These are phyloP conservation scores for Temnothorax unifasciatus DNA, from an alignment of 2,888 invertebrate genomes.

Conservation along the genomic window DNA sequence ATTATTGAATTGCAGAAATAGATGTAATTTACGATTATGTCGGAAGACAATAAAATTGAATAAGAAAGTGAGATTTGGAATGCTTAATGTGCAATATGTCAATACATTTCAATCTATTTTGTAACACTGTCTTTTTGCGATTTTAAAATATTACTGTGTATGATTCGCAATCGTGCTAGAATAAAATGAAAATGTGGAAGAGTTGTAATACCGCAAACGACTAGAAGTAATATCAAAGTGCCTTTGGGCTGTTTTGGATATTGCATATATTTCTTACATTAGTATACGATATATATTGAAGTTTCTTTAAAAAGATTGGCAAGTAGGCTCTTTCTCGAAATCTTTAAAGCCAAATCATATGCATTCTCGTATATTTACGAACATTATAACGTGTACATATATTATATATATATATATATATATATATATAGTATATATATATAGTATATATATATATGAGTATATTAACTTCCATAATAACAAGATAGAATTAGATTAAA, in stretches of 20 bases:
- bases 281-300: neutral
- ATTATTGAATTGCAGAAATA: constrained; percentile 8
- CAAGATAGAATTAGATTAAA: neutral
- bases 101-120: neutral
- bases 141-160: neutral
- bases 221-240: neutral
- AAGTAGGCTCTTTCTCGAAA: neutral
- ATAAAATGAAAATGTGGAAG: neutral
- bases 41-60: neutral
- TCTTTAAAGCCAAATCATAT: neutral
- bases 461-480: neutral
- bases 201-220: neutral
- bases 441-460: neutral
- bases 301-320: neutral
- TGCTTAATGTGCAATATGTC: neutral
- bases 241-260: neutral
- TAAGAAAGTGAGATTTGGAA: neutral
- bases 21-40: neutral
- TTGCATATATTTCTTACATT: neutral
- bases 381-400: neutral
- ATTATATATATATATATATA: neutral
- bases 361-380: neutral
- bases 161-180: neutral
- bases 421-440: too few species aligned
- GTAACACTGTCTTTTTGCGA: neutral